Evolutionary conservation across 2,113 vertebrate genomes (phyloP).

Genomic region (Passerina amoena): DNA sequence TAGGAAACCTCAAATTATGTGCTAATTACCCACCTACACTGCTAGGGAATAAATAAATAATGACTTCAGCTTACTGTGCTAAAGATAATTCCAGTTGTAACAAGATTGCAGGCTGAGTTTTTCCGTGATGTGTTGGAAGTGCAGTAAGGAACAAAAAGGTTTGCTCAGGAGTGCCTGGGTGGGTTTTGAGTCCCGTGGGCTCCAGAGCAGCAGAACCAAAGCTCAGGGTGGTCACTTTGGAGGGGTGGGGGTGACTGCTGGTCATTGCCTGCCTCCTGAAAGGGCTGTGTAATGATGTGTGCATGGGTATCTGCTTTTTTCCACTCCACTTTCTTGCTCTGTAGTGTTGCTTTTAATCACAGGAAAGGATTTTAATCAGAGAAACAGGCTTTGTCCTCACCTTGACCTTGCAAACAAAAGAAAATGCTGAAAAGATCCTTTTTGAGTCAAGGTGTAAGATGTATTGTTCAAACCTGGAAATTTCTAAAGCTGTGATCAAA

Average conservation of each 20-base stretch:
- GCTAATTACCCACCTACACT: conserved; percentile 44
- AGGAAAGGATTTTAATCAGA: background rate
- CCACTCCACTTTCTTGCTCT: background rate
- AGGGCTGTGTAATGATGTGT: background rate
- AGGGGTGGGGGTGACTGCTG: background rate
- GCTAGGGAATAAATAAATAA: conserved; percentile 44
- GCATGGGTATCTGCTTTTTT: background rate
- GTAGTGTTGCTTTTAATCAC: background rate
- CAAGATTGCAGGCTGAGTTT: background rate
- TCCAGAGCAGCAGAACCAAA: background rate
- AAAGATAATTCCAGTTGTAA: background rate
- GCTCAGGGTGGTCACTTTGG: accelerated
- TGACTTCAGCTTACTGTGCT: background rate
- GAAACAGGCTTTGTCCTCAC: background rate
- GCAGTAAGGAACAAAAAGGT: background rate
- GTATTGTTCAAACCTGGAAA: background rate
- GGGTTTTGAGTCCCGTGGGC: accelerated
- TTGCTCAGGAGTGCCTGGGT: background rate
- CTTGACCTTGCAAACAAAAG: background rate
- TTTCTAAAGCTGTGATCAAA: background rate
- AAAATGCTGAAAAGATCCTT: background rate
- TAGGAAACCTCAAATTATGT: conserved; percentile 37
- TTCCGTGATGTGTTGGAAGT: accelerated
- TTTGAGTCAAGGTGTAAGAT: background rate
- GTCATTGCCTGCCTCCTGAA: background rate